Conservation (phyloP, 2,888 invertebrate genomes). For the Drosophila barbarae region DNA sequence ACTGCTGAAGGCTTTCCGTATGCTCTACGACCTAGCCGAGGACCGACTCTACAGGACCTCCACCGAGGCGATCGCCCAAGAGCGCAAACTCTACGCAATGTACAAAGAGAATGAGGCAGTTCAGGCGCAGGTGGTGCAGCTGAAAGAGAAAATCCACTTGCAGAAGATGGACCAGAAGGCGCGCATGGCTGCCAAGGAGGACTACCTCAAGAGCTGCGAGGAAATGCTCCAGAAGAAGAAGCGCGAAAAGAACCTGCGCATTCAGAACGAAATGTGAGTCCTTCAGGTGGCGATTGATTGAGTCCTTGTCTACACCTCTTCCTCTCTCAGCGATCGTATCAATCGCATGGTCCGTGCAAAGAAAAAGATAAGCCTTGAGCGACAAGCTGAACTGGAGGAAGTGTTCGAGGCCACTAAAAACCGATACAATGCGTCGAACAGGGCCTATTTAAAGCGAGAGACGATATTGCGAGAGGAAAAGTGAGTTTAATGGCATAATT, state of each 20-base stretch:
- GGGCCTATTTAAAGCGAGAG: slow-evolving; percentile 56
- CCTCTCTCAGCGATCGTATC: slow-evolving; percentile 59
- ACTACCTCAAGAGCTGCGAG: slow-evolving; percentile 25
- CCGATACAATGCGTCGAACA: slow-evolving; percentile 52
- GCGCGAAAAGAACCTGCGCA: slow-evolving; percentile 22
- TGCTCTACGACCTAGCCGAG: slow-evolving; percentile 35
- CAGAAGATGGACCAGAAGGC: not conserved
- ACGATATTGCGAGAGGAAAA: slow-evolving; percentile 72
- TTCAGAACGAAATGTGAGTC: slow-evolving; percentile 47
- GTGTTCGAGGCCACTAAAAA: slow-evolving; percentile 52
- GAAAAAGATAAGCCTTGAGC: slow-evolving; percentile 53
- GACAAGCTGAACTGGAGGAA: slow-evolving; percentile 60
- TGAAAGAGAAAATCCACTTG: slow-evolving; percentile 9
- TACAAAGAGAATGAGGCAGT: slow-evolving; percentile 42
- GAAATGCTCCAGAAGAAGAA: slow-evolving; percentile 22
- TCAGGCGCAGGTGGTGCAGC: slow-evolving; percentile 13
- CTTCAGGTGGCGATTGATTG: too few relatives aligned
- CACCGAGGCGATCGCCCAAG: slow-evolving; percentile 38
- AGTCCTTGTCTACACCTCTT: not conserved
- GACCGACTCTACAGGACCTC: slow-evolving; percentile 44
- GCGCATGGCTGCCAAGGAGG: slow-evolving; percentile 18
- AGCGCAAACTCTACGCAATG: slow-evolving; percentile 40
- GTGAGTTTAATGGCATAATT: slow-evolving; percentile 48
- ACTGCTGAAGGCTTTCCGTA: slow-evolving; percentile 44
- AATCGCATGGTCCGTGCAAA: slow-evolving; percentile 54